Evolutionary conservation across 1,140 invertebrate genomes (phyloP), one percentile per base, ranked within the genome.

Genomic region (Drosophila elegans): DNA sequence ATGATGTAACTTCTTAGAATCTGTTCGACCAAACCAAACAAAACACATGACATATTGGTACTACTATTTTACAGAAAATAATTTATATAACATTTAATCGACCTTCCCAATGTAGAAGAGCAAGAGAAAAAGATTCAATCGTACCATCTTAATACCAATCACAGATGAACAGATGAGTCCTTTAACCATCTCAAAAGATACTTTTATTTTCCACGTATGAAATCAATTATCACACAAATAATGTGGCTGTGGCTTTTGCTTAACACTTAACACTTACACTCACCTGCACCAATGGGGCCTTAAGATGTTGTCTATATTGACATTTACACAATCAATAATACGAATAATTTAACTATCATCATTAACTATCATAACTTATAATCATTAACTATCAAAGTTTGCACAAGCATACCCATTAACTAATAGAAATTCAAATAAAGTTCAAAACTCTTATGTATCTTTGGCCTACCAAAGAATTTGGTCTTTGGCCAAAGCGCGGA

Each of bases 331-430:
- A 63, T 54, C 7, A 38, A 38, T 3, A 38, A 38, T 10, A 38
- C 36, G 3, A 10, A 2, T 2, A 1, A 38, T 27, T n/a, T 52
- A 11, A 61, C 38, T 13, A 12, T 54, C 21, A 63, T 55, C 12
- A 51, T 21, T 38, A 55, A 39, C 55, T 53, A 11, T 63, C 41
- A 36, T n/a, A n/a, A n/a, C n/a, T n/a, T n/a, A n/a, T n/a, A n/a
- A n/a, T n/a, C n/a, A 55, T 21, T 38, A 55, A 39, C 55, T 53
- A 11, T 63, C 41, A 36, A 63, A 63, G 27, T 53, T 63, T 10
- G 49, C 60, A 45, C 27, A 39, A n/a, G 60, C 60, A 38, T 63
- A 63, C 9, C 41, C 41, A 25, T 11, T 63, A 45, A 34, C 41
- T 4, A 63, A 54, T 45, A 63, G 39, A 12, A 63, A 48, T 12